These are phyloP conservation scores for Arrhamphus sclerolepis DNA, from an alignment of 2,797 vertebrate genomes.

Conservation along the genomic window DNA sequence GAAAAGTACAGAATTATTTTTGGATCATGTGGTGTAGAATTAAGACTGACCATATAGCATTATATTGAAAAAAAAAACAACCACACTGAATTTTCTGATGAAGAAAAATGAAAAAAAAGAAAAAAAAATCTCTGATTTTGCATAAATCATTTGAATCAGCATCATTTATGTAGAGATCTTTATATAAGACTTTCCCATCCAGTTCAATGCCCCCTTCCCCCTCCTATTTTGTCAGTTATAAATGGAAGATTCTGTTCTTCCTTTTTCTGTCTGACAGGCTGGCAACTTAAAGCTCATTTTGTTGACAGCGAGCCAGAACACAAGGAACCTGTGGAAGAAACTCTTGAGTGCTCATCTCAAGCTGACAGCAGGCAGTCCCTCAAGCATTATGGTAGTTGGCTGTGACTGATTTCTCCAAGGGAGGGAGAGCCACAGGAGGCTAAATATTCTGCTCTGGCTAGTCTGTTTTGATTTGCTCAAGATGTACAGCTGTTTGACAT, in stretches of 20 bases:
- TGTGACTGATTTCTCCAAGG: conserved; percentile 73
- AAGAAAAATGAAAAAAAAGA: no score
- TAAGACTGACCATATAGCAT: no score
- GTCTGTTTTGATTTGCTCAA: conserved; percentile 73
- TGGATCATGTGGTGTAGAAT: no score
- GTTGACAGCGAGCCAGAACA: conserved; percentile 60
- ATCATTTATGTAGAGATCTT: conserved; percentile 14
- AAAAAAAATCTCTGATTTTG: no score
- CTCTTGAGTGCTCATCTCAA: conserved; percentile 62
- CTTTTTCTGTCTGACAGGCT: conserved; percentile 47
- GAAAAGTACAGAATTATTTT: no score
- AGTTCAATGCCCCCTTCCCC: not conserved
- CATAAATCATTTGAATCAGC: no score
- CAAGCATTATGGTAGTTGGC: conserved; percentile 67
- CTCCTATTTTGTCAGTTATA: conserved; percentile 39
- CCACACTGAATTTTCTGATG: no score
- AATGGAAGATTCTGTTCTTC: conserved; percentile 47
- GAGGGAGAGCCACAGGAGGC: conserved; percentile 66
- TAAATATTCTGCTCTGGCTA: conserved; percentile 67
- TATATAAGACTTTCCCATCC: conserved; percentile 7
- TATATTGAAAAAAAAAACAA: no score
- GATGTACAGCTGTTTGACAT: conserved; percentile 64
- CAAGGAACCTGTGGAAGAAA: conserved; percentile 62
- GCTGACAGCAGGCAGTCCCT: conserved; percentile 73
- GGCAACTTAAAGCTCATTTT: conserved; percentile 72